Evolutionary conservation across 2,113 vertebrate species (phyloP), one percentile per base, ranked within the genome.

Genomic region (Heterocephalus glaber): DNA sequence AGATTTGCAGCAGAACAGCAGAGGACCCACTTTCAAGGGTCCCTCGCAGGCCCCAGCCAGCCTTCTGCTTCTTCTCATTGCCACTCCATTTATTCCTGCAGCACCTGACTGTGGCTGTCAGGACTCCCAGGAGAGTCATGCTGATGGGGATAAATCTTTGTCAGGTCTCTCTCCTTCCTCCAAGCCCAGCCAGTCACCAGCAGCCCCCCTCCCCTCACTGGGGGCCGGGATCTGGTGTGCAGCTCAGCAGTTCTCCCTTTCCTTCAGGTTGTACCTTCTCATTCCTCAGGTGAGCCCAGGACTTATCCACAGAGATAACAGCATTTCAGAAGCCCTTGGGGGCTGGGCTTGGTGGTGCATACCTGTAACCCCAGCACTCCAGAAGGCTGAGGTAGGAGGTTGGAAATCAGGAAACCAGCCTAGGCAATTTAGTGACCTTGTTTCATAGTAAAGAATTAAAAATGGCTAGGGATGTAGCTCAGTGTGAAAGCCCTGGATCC

Each of bases 101-200:
- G 58, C 72, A 1, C 11, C 2, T 70, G 52, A 19, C n/a, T 70
- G 20, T 60, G 38, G 68, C 38, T 5, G 5, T 7, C 76, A 44
- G 35, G 3, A 76, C 26, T 22, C 2, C 2, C 41, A 70, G 79
- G 16, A 95, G 19, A 24, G 19, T 63, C 41, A 1, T 8, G 33
- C 13, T 30, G 13, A 33, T 0, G 7, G 10, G 7, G 28, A 7
- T 54, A 12, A 76, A 49, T 19, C 0, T 0, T n/a, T 52, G 28
- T 61, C 74, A 89, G 85, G 68, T 66, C 41, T 33, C 58, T 41
- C 19, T 49, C 30, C 68, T 76, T 7, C 83, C 72, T 35, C 47
- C 7, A 61, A 88, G 44, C n/a, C 61, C 76, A 20, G 4, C 52
- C 63, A 52, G 10, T 8, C 0, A 56, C 19, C 35, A 5, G 1